A percentile compares a stretch with the other conserved stretches of the same genome.
phyloP scores from a whole-genome alignment of 2,113 vertebrate species.

The Psittacula cyanocephala region DNA sequence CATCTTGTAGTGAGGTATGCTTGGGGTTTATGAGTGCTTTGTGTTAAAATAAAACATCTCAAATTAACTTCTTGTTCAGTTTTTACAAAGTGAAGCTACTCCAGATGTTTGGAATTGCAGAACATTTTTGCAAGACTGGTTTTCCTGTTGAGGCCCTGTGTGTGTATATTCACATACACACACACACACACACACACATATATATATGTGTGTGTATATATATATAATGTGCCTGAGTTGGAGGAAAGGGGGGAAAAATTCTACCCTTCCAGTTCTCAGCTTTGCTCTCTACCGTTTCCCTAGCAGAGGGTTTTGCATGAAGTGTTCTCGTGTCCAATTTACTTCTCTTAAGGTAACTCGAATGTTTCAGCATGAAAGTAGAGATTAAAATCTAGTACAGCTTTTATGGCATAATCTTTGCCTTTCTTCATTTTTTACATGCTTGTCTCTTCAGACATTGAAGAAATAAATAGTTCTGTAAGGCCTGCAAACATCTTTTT shows the following conservation, averaged over 20 bases:
- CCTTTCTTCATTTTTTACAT: neutral
- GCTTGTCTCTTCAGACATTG: neutral
- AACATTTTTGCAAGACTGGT: neutral
- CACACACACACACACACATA: too few species aligned
- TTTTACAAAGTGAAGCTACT: neutral
- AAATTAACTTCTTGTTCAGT: neutral
- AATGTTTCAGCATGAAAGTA: neutral
- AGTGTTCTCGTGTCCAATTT: neutral
- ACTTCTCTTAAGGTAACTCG: neutral
- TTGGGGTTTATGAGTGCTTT: neutral
- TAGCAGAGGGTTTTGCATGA: neutral
- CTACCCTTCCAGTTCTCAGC: neutral
- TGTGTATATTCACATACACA: neutral
- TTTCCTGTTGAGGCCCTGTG: neutral
- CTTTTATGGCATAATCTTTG: neutral
- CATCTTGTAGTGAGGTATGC: constrained; percentile 96
- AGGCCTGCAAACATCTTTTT: neutral
- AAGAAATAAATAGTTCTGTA: neutral
- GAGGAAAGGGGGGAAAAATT: neutral
- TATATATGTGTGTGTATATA: neutral
- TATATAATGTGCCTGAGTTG: neutral
- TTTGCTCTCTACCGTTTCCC: neutral
- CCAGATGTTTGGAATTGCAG: neutral
- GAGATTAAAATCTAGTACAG: neutral
- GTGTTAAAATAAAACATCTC: neutral